Evolutionary conservation across 2,797 vertebrate species (phyloP), one percentile per base, ranked within the genome.

Genomic region (Sebastolobus alascanus): DNA sequence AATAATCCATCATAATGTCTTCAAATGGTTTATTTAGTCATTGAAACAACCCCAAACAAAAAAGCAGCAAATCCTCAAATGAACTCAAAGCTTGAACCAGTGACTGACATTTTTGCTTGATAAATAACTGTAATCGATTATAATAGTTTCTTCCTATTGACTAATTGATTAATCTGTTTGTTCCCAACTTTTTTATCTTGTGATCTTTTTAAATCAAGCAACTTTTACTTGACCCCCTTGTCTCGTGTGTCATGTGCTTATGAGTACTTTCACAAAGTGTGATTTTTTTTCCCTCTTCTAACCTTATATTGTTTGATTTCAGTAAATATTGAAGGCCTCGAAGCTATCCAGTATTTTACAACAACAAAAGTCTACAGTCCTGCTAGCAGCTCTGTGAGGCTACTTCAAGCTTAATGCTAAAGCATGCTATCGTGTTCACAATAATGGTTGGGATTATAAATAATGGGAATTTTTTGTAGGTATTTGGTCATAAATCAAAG

Each of bases 121-220:
- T 43, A 16, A 43, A 43, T 43, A 43, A 43, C 40, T 43, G 14
- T 16, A 43, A 43, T 43, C 0, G 11, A 33, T 71, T 61, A 20
- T 38, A 12, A 14, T 11, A 6, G 2, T 16, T 38, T 27, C n/a
- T 16, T 2, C 12, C 3, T 22, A 6, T 25, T 38, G 29, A 11
- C 14, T 40, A 60, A 61, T 9, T 40, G 52, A 84, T 73, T 25
- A 33, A 68, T 73, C 31, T 2, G 27, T 5, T 27, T 29, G 1
- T 22, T 60, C 13, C 6, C 4, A 22, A 38, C 4, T 6, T 50
- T 74, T 35, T 10, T 27, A 55, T 74, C 66, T 69, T 65, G 66
- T 79, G 72, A 75, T 55, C n/a, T 65, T 40, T 56, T 58, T 29
- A 5, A 25, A 68, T 20, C 22, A 25, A 63, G 7, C 43, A 7